Base-by-base conservation (phyloP, 2,113 vertebrate genomes). In the Panthera uncia region DNA sequence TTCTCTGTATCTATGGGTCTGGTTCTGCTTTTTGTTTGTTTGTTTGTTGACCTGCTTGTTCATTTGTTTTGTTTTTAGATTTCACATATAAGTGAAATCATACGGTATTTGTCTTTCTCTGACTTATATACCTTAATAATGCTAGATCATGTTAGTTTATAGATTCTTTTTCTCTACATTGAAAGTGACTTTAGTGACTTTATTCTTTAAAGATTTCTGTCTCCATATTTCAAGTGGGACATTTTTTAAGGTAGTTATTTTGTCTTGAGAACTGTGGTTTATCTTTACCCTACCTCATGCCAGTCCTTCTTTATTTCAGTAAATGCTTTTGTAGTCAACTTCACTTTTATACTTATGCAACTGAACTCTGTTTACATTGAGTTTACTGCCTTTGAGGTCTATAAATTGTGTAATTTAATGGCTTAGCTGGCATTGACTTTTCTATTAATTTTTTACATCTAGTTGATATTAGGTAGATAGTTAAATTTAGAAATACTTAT, bases 401-500 rank as follows among this genome's bases (percentile, higher is more conserved):
- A 21, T 83, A 96, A 81, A 95, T 61, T 95, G 8, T 88, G 4
- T 38, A 90, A 78, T 69, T 55, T 79, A 93, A 57, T 81, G 31
- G 13, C 73, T 94, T 85, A 83, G 61, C 19, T 89, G 65, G 18
- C n/a, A 52, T 68, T 89, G 91, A 71, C 31, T 88, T 93, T 93
- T 96, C 61, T 84, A 29, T 79, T 93, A 84, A 41, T 63, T 97
- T 93, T 94, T 97, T 41, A 55, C 11, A 52, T 85, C 4, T 85
- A 82, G 29, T 31, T 88, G 38, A 61, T 87, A 50, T 82, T 81
- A 85, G 52, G 31, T 66, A 83, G 33, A 9, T 89, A 73, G 19
- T 38, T 89, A 95, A 76, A 91, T 96, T 96, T 94, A 91, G 71
- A 91, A 95, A 84, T 96, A 71, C 4, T 96, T 18, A 92, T 3